Base-by-base conservation (phyloP, 2,113 vertebrate species). In the Silurus meridionalis region DNA sequence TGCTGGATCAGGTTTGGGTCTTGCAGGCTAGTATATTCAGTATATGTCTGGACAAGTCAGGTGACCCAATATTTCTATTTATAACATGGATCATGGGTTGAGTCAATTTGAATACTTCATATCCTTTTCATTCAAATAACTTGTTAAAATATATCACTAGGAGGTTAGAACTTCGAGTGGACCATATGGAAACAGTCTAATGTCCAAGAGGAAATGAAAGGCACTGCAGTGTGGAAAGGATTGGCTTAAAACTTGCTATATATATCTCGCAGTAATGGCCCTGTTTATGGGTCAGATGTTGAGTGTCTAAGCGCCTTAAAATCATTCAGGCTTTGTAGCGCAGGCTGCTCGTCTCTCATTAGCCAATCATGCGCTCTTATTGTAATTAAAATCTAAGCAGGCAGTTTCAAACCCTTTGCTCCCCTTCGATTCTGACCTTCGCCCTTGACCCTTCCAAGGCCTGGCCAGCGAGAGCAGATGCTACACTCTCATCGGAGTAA, bases 341-440 rank as follows among this genome's bases (percentile, higher is more conserved):
- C 72, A 28, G 72, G 72, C 46, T 77, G 83, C 66, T 85, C 72
- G 61, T 84, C 71, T 61, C 71, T 75, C 82, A 83, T 57, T 83
- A 83, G 82, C 83, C 58, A 74, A 85, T 85, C 71, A 52, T 53
- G 48, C 37, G 52, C 63, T 67, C 75, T 80, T 60, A 85, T 67
- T 85, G 77, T 78, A 77, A 85, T 85, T 85, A 85, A 85, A 84
- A 85, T 75, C 61, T 58, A 71, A 85, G 72, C 46, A 58, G 53
- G 23, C 69, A 84, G 83, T 61, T 81, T 61, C 66, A 82, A 37
- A 37, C 37, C 67, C 85, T 57, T 82, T 53, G 37, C 55, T 28
- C 46, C 46, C 85, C 15, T 64, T 67, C 19, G 84, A 80, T 55
- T 80, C 78, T 72, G 67, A 86, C 85, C 85, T 63, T 82, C 66